Evolutionary conservation across 1,140 invertebrate genomes (phyloP), one percentile per base, ranked within the genome.

Genomic region (Drosophila busckii): DNA sequence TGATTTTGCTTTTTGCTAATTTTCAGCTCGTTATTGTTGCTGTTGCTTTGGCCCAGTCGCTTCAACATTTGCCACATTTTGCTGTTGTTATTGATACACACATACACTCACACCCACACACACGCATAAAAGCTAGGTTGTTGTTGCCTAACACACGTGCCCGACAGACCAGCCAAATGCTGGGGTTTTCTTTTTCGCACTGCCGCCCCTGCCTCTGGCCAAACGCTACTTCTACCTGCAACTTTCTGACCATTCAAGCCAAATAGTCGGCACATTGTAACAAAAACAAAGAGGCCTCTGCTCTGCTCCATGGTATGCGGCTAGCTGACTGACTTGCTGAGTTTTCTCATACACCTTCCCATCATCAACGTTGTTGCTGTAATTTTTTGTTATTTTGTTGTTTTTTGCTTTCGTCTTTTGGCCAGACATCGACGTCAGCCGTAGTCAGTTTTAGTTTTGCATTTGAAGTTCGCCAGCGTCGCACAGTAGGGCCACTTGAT

Each of bases 211-310:
- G 8, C n/a, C 19, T n/a, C 9, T 28, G 34, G 45, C 29, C 28
- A 44, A 69, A 37, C 28, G 49, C 52, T 54, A 69, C 42, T 55
- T 55, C 48, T 17, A 56, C 31, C 48, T 59, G 49, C 46, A 70
- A 70, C 70, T 75, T 75, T 70, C 46, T 78, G 55, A 70, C 71
- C 71, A 75, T 78, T 75, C 61, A 62, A 66, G 54, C 45, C 60
- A 70, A 78, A 75, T 52, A 56, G 71, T 70, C 60, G 41, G 65
- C 34, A 76, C 64, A 55, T 69, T 73, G 46, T 76, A 52, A 50
- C 58, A 64, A 73, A 73, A 69, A 75, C 48, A 56, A 63, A 37
- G 46, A 38, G 46, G 60, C n/a, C 37, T 48, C 46, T 17, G 37
- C n/a, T n/a, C n/a, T n/a, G n/a, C n/a, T n/a, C n/a, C n/a, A n/a